Conservation (phyloP, 2,888 invertebrate species). For the Camptogramma bilineatum region DNA sequence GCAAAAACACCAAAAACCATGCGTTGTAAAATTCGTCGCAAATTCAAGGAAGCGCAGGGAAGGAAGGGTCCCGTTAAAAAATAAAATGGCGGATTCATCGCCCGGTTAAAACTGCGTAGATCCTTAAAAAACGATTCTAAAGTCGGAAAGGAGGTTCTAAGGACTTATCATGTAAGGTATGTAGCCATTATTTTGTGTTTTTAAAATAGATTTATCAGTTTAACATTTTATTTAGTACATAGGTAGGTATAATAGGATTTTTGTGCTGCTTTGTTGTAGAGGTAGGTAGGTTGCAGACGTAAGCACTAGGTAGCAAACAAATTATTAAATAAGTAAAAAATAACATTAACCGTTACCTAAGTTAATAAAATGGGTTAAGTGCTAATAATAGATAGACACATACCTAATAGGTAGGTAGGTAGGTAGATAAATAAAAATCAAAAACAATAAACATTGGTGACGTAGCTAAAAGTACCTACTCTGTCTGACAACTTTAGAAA, state of each 20-base stretch:
- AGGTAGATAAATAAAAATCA: too few species aligned
- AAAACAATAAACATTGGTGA: too few species aligned
- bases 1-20: constrained; percentile 52
- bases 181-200: constrained; percentile 47
- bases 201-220: constrained; percentile 2
- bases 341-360: too few species aligned
- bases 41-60: constrained; percentile 56
- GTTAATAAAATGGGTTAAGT: too few species aligned
- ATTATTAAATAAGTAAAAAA: too few species aligned
- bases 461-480: too few species aligned
- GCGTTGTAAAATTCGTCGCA: constrained; percentile 50
- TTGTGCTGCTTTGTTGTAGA: constrained; percentile 45
- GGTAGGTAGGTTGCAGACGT: constrained; percentile 8
- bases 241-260: constrained; percentile 23
- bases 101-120: constrained; percentile 67
- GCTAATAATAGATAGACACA: too few species aligned
- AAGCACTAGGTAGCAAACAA: neutral
- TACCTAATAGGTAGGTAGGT: too few species aligned
- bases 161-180: constrained; percentile 62
- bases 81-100: constrained; percentile 73
- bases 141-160: constrained; percentile 51
- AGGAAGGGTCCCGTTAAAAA: constrained; percentile 56
- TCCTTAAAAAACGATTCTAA: constrained; percentile 50
- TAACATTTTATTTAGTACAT: neutral
- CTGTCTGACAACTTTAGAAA: too few species aligned